Percentiles rank a stretch among this genome's conserved stretches.
Conservation (phyloP, 2,113 vertebrate genomes). For the Sardina pilchardus region DNA sequence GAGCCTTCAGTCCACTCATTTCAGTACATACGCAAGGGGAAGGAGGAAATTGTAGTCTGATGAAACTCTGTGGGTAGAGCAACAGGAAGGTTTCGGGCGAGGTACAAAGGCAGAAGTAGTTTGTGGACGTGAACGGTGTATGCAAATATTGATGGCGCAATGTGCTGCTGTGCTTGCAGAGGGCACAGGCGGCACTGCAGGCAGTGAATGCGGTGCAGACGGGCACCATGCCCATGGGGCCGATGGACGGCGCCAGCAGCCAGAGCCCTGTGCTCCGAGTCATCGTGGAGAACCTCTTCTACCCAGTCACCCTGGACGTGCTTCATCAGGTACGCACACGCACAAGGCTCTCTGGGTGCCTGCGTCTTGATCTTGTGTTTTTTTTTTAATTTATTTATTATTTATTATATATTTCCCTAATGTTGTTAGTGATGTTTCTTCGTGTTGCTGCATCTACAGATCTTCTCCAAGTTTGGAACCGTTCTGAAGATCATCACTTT, state of each 20-base stretch:
- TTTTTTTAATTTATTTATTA: no score
- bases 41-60: no score
- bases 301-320: constrained; percentile 91
- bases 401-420: no score
- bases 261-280: constrained; percentile 90
- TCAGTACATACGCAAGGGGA: no score
- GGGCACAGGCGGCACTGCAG: constrained; percentile 90
- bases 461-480: constrained; percentile 97
- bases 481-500: constrained; percentile 97
- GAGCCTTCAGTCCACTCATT: constrained; percentile 49
- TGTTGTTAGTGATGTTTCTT: not conserved
- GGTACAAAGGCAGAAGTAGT: not conserved
- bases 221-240: constrained; percentile 67
- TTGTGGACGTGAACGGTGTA: not conserved
- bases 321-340: constrained; percentile 83
- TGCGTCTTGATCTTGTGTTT: not conserved
- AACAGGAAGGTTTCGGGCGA: not conserved
- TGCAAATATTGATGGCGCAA: not conserved
- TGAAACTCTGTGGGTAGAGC: not conserved
- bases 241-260: constrained; percentile 66
- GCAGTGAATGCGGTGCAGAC: constrained; percentile 83
- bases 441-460: constrained; percentile 66
- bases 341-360: no score
- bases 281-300: constrained; percentile 95
- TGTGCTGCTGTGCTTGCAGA: constrained; percentile 63